Evolutionary conservation across 1,140 invertebrate genomes (phyloP).

Genomic region (Gryllus bimaculatus): DNA sequence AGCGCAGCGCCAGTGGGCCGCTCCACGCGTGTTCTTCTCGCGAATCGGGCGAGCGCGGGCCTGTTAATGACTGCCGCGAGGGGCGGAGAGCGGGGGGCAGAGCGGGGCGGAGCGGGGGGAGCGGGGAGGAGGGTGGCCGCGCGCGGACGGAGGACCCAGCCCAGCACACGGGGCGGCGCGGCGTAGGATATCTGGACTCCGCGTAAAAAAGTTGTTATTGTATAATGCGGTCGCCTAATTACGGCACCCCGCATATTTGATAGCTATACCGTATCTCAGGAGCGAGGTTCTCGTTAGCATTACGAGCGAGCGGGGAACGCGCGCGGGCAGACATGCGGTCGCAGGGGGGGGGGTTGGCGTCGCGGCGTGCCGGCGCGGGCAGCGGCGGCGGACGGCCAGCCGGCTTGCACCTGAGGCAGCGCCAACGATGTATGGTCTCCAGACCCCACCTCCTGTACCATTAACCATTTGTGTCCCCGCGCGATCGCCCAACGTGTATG

Average conservation of each 20-base stretch:
- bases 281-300: not conserved
- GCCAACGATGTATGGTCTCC: too few relatives aligned
- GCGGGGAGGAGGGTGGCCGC: too few relatives aligned
- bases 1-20: too few relatives aligned
- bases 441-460: not conserved
- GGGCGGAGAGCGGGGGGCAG: too few relatives aligned
- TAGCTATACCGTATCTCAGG: not conserved
- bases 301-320: not conserved
- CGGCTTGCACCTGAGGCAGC: not conserved
- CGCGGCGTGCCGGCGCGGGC: not conserved
- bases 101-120: too few relatives aligned
- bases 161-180: too few relatives aligned
- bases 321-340: not conserved
- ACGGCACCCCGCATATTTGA: not conserved
- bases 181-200: too few relatives aligned
- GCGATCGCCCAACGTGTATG: not conserved
- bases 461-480: not conserved
- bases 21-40: too few relatives aligned
- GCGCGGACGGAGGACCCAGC: too few relatives aligned
- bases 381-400: not conserved
- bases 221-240: not conserved
- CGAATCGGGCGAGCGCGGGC: too few relatives aligned
- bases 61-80: too few relatives aligned
- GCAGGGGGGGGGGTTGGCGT: too few relatives aligned
- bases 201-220: not conserved